Evolutionary conservation across 2,113 vertebrate genomes (phyloP), one percentile per base, ranked within the genome.

Genomic region (Ranitomeya imitator): DNA sequence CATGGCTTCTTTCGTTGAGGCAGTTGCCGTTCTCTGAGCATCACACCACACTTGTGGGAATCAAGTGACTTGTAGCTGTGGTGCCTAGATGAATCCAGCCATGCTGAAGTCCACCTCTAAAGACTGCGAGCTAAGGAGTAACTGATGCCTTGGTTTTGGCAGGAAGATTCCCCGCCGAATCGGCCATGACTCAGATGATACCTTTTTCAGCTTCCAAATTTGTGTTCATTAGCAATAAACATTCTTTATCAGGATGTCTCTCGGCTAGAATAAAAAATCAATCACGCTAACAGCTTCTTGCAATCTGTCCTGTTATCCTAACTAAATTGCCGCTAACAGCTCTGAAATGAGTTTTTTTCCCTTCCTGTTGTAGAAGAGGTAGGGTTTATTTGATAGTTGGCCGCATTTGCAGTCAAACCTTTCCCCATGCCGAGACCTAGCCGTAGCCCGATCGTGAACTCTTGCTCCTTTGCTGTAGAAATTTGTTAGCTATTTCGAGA

Each of bases 221-320:
- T 91, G 92, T 85, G 90, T 84, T 92, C 91, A 55, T 88, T 91
- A 91, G 82, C 78, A 84, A 91, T 93, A 92, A 92, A 91, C 88
- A 93, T 88, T 92, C 91, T 92, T 95, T 93, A 95, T 96, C 94
- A 93, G 94, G 91, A 94, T 96, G 93, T 95, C 94, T 95, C 92
- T 92, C 93, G 93, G 95, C 93, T 94, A 91, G 93, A 96, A 95
- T 90, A 91, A 94, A 84, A 96, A 94, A 97, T 98, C 96, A 96
- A 95, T 97, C 93, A 92, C 90, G 90, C 93, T 91, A 95, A 92
- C 94, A 94, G 94, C 94, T 92, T 93, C 95, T 93, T 92, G 89
- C 91, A 37, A 2, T 92, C 91, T 85, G 90, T 91, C 92, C 89
- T 91, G 93, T 94, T 91, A 67, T 90, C 92, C 91, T 90, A 79